phyloP scores from a whole-genome alignment of 2,888 invertebrate genomes.

The Marronus borbonicus region DNA sequence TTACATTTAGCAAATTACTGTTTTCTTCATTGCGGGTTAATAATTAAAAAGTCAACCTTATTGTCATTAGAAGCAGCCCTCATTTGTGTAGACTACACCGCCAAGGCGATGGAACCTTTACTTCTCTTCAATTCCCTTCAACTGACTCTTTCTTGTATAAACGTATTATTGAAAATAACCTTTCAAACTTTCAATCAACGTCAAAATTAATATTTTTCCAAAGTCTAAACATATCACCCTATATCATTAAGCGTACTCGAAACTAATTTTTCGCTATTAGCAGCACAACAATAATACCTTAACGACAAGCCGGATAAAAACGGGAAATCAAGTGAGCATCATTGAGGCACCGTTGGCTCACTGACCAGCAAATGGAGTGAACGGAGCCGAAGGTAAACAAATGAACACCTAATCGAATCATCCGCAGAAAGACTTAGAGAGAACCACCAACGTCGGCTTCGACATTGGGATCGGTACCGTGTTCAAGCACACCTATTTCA shows the following conservation, averaged over 20 bases:
- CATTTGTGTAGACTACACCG: too few relatives aligned
- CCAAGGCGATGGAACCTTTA: too few relatives aligned
- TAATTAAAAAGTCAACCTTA: too few relatives aligned
- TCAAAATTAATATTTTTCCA: too few relatives aligned
- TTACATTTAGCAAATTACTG: too few relatives aligned
- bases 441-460: conserved; percentile 37
- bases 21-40: too few relatives aligned
- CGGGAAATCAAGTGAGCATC: conserved; percentile 62
- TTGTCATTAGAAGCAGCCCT: too few relatives aligned
- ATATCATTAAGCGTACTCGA: background rate
- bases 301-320: conserved; percentile 56
- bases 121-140: too few relatives aligned
- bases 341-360: conserved; percentile 64
- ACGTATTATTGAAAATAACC: too few relatives aligned
- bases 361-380: conserved; percentile 69
- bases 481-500: conserved; percentile 35
- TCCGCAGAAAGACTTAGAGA: conserved; percentile 57
- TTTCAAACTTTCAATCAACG: too few relatives aligned
- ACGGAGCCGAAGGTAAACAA: conserved; percentile 67
- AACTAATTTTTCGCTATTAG: conserved; percentile 27
- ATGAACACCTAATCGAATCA: conserved; percentile 69
- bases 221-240: too few relatives aligned
- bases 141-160: too few relatives aligned
- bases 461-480: conserved; percentile 1
- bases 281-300: conserved; percentile 40